phyloP scores from a whole-genome alignment of 2,888 invertebrate genomes.

The Parnassius mnemosyne region DNA sequence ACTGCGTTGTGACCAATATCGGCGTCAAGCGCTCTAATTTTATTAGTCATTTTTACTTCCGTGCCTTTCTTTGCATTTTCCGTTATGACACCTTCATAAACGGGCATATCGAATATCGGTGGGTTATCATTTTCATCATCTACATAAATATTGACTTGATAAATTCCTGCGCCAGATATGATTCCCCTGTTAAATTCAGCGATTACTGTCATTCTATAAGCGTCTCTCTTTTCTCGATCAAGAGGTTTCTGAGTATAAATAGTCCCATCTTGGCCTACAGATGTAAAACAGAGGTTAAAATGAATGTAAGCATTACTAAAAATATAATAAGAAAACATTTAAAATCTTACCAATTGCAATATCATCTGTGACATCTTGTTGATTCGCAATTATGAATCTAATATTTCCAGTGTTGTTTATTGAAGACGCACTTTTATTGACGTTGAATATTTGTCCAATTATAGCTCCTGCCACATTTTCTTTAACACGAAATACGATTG shows the following conservation, averaged over 20 bases:
- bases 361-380: conserved; percentile 89
- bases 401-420: conserved; percentile 72
- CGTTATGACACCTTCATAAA: conserved; percentile 87
- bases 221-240: conserved; percentile 87
- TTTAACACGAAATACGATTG: conserved; percentile 87
- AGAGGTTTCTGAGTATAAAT: conserved; percentile 88
- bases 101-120: conserved; percentile 86
- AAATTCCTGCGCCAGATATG: conserved; percentile 86
- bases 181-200: conserved; percentile 87
- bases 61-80: conserved; percentile 88
- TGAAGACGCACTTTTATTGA: conserved; percentile 61
- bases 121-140: conserved; percentile 94
- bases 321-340: neutral
- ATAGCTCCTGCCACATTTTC: conserved; percentile 88
- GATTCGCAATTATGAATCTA: conserved; percentile 89
- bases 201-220: conserved; percentile 88
- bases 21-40: conserved; percentile 85
- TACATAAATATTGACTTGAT: conserved; percentile 89
- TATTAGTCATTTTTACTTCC: conserved; percentile 84
- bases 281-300: neutral
- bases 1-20: conserved; percentile 85
- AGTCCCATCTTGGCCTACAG: conserved; percentile 84
- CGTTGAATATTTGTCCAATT: conserved; percentile 86
- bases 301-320: neutral
- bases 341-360: conserved; percentile 84